These are phyloP conservation scores for Rhadina sibilatrix DNA, from an alignment of 2,113 vertebrate genomes.

Conservation along the genomic window DNA sequence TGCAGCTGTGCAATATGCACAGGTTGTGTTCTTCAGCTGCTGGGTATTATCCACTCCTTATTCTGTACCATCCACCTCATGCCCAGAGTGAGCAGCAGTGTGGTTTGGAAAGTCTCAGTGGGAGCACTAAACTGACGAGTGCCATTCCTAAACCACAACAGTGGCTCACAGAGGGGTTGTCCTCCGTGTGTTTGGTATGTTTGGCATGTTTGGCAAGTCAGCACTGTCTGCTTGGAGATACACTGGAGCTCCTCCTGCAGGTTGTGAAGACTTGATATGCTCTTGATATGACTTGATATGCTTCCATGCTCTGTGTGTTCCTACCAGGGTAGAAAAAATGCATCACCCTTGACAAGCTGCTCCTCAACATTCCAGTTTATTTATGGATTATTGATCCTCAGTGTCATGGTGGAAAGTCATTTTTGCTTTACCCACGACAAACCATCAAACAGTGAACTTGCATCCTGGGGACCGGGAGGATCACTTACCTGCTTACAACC, in stretches of 20 bases:
- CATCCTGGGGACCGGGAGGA: background rate
- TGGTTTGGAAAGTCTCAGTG: no score
- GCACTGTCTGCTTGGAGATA: background rate
- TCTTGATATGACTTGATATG: background rate
- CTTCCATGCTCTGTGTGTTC: background rate
- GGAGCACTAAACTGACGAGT: background rate
- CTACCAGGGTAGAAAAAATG: background rate
- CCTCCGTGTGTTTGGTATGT: background rate
- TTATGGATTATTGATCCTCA: background rate
- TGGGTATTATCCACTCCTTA: background rate
- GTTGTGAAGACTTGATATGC: background rate
- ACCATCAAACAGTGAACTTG: background rate
- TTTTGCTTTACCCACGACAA: background rate
- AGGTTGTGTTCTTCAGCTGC: background rate
- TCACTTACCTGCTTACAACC: background rate
- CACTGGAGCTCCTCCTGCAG: no score
- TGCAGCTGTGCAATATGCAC: fast-evolving
- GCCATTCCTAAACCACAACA: background rate
- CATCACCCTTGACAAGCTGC: background rate
- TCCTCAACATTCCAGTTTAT: background rate
- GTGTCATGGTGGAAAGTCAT: fast-evolving
- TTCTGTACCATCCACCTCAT: no score
- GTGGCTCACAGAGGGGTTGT: background rate
- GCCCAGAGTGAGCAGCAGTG: background rate
- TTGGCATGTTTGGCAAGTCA: background rate